Conservation (phyloP, 53 echinoderm and acorn worm genomes). For the Arbacia lixula region DNA sequence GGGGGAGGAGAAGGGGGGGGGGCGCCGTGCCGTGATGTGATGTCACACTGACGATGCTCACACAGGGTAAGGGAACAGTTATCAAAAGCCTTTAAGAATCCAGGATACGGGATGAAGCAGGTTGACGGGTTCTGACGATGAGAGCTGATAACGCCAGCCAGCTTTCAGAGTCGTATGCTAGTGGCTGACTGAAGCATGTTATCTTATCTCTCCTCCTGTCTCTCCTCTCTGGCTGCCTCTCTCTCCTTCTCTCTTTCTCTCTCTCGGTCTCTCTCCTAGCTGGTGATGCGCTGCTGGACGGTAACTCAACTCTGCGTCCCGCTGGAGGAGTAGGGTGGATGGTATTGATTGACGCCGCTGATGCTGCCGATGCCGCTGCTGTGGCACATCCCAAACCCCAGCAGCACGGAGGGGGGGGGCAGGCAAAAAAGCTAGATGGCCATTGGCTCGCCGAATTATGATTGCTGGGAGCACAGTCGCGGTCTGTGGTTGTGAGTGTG, state of each 20-base stretch:
- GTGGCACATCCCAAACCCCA: neutral
- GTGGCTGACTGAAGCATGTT: neutral
- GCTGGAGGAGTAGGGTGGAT: conserved; percentile 2
- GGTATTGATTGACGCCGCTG: conserved; percentile 36
- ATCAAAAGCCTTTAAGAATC: conserved; percentile 47
- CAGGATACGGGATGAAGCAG: conserved; percentile 9
- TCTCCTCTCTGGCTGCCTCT: no score
- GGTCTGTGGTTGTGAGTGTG: neutral
- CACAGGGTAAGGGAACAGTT: neutral
- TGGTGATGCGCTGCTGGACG: neutral
- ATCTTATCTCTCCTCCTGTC: neutral
- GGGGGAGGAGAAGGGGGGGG: neutral
- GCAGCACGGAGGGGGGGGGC: neutral
- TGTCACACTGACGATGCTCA: neutral
- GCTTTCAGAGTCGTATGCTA: neutral
- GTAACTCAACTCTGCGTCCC: conserved; percentile 38
- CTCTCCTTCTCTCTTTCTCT: no score
- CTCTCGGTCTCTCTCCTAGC: no score
- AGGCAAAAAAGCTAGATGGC: conserved; percentile 21
- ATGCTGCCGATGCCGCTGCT: no score
- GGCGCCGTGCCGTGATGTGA: neutral
- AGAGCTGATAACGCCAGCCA: neutral
- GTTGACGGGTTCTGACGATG: conserved; percentile 3
- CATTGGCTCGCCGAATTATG: conserved; percentile 30
- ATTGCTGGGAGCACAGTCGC: conserved; percentile 15